Conservation (phyloP, 2,113 vertebrate genomes). For the Cromileptes altivelis region DNA sequence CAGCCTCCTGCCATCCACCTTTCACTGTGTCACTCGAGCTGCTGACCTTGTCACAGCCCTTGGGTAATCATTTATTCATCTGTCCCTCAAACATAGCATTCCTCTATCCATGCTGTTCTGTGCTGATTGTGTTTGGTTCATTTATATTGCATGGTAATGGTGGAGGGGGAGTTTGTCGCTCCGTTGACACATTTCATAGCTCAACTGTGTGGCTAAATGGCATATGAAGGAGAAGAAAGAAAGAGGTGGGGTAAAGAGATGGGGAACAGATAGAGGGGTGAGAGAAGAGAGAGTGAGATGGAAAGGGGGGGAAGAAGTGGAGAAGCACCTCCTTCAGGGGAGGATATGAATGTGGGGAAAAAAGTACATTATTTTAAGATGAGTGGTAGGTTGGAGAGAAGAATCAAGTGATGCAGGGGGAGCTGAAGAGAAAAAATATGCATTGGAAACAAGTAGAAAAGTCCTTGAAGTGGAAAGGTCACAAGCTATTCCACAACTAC, state of each 20-base stretch:
- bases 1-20: constrained; percentile 11
- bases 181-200: constrained; percentile 30
- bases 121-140: constrained; percentile 61
- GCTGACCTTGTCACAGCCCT: constrained; percentile 44
- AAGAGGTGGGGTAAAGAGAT: background rate
- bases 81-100: constrained; percentile 26
- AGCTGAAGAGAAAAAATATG: constrained; percentile 1
- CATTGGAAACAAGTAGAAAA: constrained; percentile 25
- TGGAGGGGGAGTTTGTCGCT: background rate
- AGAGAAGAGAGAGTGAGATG: background rate
- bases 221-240: background rate
- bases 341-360: constrained; percentile 12
- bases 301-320: background rate
- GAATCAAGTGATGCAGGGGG: background rate
- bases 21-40: constrained; percentile 3
- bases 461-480: constrained; percentile 65
- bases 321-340: background rate
- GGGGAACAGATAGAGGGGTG: background rate
- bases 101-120: constrained; percentile 29
- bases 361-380: constrained; percentile 43
- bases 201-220: constrained; percentile 14
- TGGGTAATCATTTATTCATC: constrained; percentile 66
- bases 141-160: constrained; percentile 69
- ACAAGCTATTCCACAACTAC: constrained; percentile 22
- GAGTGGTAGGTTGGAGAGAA: background rate